Percentiles rank a stretch among this genome's conserved stretches.
phyloP scores from a whole-genome alignment of 2,797 vertebrate species.

The Chromobotia macracanthus region DNA sequence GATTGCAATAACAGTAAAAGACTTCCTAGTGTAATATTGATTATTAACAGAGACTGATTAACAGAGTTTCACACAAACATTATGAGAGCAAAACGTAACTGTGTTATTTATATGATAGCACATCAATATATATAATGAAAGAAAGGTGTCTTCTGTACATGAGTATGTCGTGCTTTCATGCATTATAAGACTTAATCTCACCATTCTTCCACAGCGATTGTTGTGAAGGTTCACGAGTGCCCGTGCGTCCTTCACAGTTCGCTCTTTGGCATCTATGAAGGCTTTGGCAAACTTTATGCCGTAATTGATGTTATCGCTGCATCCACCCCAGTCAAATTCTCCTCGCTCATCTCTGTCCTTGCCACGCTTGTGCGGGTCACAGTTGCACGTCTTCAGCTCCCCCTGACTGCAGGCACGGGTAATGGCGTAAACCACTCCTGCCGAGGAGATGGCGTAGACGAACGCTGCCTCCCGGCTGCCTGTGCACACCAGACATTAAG shows the following conservation, averaged over 20 bases:
- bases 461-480: constrained; percentile 97
- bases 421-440: constrained; percentile 94
- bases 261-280: constrained; percentile 96
- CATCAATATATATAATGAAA: no score
- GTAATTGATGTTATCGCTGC: constrained; percentile 97
- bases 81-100: background rate
- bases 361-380: constrained; percentile 92
- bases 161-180: no score
- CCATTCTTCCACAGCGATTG: constrained; percentile 95
- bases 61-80: background rate
- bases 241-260: constrained; percentile 90
- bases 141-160: no score
- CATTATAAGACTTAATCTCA: constrained; percentile 68
- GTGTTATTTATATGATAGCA: no score
- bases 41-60: constrained; percentile 17
- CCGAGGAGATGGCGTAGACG: constrained; percentile 96
- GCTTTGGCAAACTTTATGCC: constrained; percentile 94
- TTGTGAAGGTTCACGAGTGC: constrained; percentile 98
- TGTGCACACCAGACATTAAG: constrained; percentile 60
- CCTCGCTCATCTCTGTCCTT: constrained; percentile 84
- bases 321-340: constrained; percentile 97
- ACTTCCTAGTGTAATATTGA: background rate
- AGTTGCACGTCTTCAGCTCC: constrained; percentile 91
- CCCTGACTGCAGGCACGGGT: constrained; percentile 96
- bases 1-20: background rate